A percentile compares a stretch with the other conserved stretches of the same genome.
phyloP scores from a whole-genome alignment of 1,140 invertebrate genomes.

The Lordiphosa collinella region DNA sequence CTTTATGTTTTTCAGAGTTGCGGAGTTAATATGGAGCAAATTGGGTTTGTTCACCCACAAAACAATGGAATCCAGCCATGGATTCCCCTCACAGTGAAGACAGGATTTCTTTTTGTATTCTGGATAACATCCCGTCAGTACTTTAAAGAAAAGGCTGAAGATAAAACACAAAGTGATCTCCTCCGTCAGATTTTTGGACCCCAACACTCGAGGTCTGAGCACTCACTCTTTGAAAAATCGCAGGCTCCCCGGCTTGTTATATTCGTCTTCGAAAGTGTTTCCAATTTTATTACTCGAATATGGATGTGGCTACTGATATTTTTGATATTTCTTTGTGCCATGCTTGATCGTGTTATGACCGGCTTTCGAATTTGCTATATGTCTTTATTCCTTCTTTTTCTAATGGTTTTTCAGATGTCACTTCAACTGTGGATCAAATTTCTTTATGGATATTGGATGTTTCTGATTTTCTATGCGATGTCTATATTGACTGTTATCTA shows the following conservation, averaged over 20 bases:
- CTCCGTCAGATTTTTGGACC: slow-evolving; percentile 88
- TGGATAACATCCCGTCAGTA: slow-evolving; percentile 96
- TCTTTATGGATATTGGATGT: slow-evolving; percentile 97
- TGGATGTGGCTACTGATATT: slow-evolving; percentile 97
- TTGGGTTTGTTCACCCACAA: slow-evolving; percentile 88
- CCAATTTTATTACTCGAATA: slow-evolving; percentile 90
- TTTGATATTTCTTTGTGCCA: slow-evolving; percentile 95
- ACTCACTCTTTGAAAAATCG: slow-evolving; percentile 76
- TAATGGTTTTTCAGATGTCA: slow-evolving; percentile 96
- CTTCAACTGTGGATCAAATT: slow-evolving; percentile 94
- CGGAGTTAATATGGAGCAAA: slow-evolving; percentile 88
- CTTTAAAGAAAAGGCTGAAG: slow-evolving; percentile 86
- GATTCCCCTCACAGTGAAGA: slow-evolving; percentile 90
- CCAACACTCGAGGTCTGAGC: slow-evolving; percentile 81
- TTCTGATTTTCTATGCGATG: slow-evolving; percentile 98
- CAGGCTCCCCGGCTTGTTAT: slow-evolving; percentile 81
- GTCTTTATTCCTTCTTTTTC: slow-evolving; percentile 95
- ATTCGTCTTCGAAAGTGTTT: slow-evolving; percentile 83
- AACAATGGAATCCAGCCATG: slow-evolving; percentile 82
- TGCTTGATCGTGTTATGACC: slow-evolving; percentile 92
- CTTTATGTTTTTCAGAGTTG: slow-evolving; percentile 31
- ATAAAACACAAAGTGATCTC: slow-evolving; percentile 82
- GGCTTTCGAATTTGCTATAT: slow-evolving; percentile 98
- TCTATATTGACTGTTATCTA: slow-evolving; percentile 96
- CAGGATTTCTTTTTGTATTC: slow-evolving; percentile 94